Conservation (phyloP, 2,797 vertebrate species). For the Anguilla obscura region DNA sequence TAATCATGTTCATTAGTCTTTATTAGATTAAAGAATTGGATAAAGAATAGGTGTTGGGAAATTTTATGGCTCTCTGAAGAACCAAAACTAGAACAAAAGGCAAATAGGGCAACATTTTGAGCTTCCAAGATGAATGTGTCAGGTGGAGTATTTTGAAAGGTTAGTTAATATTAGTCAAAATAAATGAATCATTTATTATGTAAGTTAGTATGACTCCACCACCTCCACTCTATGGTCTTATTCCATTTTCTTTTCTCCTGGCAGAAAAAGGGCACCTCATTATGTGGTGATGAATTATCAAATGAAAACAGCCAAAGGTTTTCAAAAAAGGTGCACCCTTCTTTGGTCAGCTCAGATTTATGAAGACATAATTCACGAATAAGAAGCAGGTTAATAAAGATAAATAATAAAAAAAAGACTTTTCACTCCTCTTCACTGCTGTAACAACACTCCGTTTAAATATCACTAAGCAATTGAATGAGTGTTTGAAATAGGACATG, state of each 20-base stretch:
- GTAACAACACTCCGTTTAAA: not conserved
- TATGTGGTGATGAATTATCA: constrained; percentile 27
- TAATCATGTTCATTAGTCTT: not conserved
- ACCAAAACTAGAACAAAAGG: not conserved
- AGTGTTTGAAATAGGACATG: not conserved
- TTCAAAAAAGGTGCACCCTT: constrained; percentile 29
- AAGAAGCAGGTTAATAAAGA: constrained; percentile 22
- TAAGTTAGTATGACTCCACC: constrained; percentile 10
- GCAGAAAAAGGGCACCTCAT: constrained; percentile 28
- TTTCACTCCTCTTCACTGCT: not conserved
- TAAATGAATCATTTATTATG: constrained; percentile 3
- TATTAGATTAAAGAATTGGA: not conserved
- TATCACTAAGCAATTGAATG: not conserved
- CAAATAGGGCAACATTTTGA: constrained; percentile 8
- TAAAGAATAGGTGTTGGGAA: not conserved
- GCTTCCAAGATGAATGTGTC: constrained; percentile 10
- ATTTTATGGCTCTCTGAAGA: not conserved
- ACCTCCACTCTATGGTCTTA: constrained; percentile 1
- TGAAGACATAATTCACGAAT: constrained; percentile 29
- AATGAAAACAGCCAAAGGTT: constrained; percentile 36
- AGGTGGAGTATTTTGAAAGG: not conserved
- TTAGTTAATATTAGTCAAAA: not conserved
- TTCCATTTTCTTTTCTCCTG: not conserved
- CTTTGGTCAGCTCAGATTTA: constrained; percentile 35
- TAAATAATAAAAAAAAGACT: not conserved